phyloP scores from a whole-genome alignment of 2,113 vertebrate genomes.

The Ptilonorhynchus violaceus region DNA sequence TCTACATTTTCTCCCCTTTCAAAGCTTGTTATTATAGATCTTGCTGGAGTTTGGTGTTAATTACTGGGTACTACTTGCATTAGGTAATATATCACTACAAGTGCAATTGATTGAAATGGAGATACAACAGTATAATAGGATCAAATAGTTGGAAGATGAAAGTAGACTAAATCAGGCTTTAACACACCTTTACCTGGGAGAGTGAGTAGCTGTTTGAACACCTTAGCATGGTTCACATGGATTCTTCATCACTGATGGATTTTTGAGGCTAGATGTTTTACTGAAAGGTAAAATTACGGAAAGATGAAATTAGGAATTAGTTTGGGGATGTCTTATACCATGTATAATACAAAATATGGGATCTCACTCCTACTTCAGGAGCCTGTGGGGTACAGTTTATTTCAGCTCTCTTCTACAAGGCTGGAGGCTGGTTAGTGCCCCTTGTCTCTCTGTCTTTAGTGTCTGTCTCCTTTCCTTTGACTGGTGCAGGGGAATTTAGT shows the following conservation, averaged over 20 bases:
- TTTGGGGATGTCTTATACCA: not conserved
- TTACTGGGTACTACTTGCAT: not conserved
- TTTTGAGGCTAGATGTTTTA: not conserved
- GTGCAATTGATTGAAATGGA: not conserved
- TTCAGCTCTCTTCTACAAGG: not conserved
- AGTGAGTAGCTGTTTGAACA: not conserved
- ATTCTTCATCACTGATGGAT: not conserved
- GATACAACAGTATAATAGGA: not conserved
- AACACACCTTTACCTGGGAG: not conserved
- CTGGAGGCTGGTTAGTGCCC: not conserved
- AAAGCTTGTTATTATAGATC: not conserved
- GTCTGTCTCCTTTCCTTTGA: not conserved
- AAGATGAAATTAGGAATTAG: not conserved
- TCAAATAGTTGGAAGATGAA: constrained; percentile 12
- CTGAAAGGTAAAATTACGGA: not conserved
- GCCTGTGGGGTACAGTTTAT: not conserved
- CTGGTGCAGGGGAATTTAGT: not conserved
- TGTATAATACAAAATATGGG: not conserved
- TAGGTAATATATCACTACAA: not conserved
- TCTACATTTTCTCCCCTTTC: not conserved
- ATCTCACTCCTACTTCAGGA: not conserved
- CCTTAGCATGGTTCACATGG: not conserved
- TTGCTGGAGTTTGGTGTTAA: not conserved
- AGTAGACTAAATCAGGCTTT: not conserved
- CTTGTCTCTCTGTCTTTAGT: not conserved